These are phyloP conservation scores for Myrmecophaga tridactyla DNA, from an alignment of 2,113 vertebrate species.

Conservation along the genomic window DNA sequence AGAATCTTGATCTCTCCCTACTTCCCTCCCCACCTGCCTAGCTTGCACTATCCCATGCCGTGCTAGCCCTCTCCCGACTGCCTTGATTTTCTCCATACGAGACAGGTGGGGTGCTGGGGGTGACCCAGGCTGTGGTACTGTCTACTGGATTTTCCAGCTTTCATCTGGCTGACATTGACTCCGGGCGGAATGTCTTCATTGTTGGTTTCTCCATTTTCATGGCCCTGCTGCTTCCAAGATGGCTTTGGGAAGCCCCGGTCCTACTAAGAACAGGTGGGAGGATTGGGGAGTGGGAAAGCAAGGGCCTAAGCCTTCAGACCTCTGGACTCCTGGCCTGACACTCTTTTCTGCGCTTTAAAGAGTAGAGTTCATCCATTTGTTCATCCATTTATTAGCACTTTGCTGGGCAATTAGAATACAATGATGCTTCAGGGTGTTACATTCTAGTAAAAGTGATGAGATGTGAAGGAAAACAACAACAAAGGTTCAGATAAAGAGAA, in stretches of 20 bases:
- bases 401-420: neutral
- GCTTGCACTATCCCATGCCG: neutral
- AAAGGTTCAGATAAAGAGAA: neutral
- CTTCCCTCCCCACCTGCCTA: neutral
- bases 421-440: neutral
- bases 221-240: constrained; percentile 87
- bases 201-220: constrained; percentile 91
- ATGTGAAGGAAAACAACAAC: neutral
- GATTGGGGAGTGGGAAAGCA: neutral
- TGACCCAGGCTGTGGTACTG: constrained; percentile 86
- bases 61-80: neutral
- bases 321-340: neutral
- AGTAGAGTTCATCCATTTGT: neutral
- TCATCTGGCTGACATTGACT: constrained; percentile 89
- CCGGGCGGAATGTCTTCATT: constrained; percentile 91
- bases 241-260: constrained; percentile 77
- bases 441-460: neutral
- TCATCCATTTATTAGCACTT: neutral
- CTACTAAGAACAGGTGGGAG: constrained; percentile 83
- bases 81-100: neutral
- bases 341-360: neutral
- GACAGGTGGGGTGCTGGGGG: constrained; percentile 87
- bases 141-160: constrained; percentile 89
- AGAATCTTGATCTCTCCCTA: neutral
- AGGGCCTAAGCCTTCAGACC: neutral